Base-by-base conservation (phyloP, 2,113 vertebrate genomes). In the Butorides virescens region DNA sequence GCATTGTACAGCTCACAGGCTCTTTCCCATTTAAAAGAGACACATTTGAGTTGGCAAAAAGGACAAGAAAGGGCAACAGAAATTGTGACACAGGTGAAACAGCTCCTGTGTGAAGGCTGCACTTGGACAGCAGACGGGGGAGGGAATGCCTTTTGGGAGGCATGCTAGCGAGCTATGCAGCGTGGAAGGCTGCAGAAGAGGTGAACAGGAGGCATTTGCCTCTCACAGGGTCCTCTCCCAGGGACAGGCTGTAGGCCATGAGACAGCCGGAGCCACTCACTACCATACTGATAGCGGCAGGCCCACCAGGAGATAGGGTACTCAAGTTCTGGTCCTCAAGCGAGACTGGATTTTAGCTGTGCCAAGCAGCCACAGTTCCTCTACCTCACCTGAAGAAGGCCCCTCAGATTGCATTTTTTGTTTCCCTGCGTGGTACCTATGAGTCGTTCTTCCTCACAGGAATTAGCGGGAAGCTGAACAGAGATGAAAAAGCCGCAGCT, bases 251-350 rank as follows among this genome's bases (percentile, higher is more conserved):
- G 18, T 16, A 50, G 58, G 18, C 25, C 6, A 1, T 0, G 13
- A 39, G 26, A 9, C 15, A 16, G 32, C 29, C 50, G 18, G 20
- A 22, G 29, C 11, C 14, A 17, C 23, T 18, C 17, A 6, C 9
- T 6, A 2, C 0, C 9, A 2, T 3, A 23, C 0, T 7, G 29
- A 36, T 2, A 46, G 76, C 14, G 1, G 61, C 7, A 3, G 56
- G 37, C n/a, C 10, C 25, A 7, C 34, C 39, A 2, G 37, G 3
- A 55, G 32, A 14, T 0, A 1, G 2, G 46, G 17, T 26, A 16
- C 62, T 52, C 30, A 11, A 34, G 30, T 37, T 83, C 66, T 6
- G n/a, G 6, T 15, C 39, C 47, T 39, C 34, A 32, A 20, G 17
- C 5, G 1, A 55, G 29, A 27, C 36, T 15, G 10, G 49, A 11